A percentile compares a stretch with the other conserved stretches of the same genome.
Conservation (phyloP, 2,888 invertebrate species). For the Lycocerus yunnanus region DNA sequence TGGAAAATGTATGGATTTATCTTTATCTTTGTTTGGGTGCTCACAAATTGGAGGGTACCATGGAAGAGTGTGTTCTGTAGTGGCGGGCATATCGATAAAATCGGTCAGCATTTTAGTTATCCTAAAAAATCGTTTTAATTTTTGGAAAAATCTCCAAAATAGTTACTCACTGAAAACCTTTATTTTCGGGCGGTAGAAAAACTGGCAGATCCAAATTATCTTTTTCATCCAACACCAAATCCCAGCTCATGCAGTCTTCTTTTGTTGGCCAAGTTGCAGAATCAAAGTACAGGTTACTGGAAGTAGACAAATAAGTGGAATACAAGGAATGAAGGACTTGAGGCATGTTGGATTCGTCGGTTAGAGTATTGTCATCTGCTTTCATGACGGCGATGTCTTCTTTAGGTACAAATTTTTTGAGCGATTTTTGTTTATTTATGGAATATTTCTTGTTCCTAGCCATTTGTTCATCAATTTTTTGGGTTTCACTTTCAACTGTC, state of each 20-base stretch:
- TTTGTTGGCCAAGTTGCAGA: conserved; percentile 61
- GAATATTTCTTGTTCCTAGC: conserved; percentile 30
- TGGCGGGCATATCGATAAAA: conserved; percentile 64
- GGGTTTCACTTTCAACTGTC: conserved; percentile 59
- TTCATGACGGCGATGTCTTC: not conserved
- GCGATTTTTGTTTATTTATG: not conserved
- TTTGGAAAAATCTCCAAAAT: not conserved
- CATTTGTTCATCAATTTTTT: conserved; percentile 57
- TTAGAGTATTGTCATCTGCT: not conserved
- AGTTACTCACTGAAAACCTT: conserved; percentile 70
- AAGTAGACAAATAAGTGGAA: conserved; percentile 58
- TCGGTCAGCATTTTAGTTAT: conserved; percentile 62
- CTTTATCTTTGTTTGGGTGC: conserved; percentile 44
- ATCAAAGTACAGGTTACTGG: conserved; percentile 60
- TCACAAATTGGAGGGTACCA: conserved; percentile 78
- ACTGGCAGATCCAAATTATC: conserved; percentile 66
- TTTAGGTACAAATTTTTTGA: not conserved
- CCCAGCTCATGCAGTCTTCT: conserved; percentile 57
- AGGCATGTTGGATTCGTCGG: conserved; percentile 30
- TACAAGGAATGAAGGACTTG: conserved; percentile 51
- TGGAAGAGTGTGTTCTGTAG: conserved; percentile 70
- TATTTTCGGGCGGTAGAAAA: conserved; percentile 77
- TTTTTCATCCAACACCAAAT: conserved; percentile 54
- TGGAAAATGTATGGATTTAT: conserved; percentile 47
- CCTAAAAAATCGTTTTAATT: conserved; percentile 45